phyloP scores from a whole-genome alignment of 2,113 vertebrate species.

The Heterocephalus glaber region DNA sequence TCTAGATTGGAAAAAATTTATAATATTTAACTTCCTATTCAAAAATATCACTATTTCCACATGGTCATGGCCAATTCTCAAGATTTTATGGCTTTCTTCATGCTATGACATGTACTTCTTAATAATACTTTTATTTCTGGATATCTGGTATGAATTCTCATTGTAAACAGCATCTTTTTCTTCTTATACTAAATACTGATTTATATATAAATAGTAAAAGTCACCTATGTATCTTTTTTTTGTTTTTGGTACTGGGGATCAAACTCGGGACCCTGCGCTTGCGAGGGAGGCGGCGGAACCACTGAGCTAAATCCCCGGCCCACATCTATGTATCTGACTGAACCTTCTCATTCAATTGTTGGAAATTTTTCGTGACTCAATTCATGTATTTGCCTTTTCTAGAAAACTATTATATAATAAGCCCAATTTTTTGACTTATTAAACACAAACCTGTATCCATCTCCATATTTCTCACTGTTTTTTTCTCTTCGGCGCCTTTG shows the following conservation, averaged over 20 bases:
- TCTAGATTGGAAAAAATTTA: not conserved
- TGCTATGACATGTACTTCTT: not conserved
- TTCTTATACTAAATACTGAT: not conserved
- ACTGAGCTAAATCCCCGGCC: too few species aligned
- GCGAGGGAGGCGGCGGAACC: too few species aligned
- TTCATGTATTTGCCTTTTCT: not conserved
- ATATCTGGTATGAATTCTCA: not conserved
- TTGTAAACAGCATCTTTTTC: not conserved
- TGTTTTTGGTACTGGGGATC: too few species aligned
- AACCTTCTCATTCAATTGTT: slow-evolving; percentile 8
- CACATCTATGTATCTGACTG: not conserved
- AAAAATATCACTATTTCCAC: not conserved
- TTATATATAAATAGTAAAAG: slow-evolving; percentile 11
- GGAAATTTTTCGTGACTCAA: slow-evolving; percentile 17
- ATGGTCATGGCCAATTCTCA: not conserved
- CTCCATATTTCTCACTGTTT: slow-evolving; percentile 92
- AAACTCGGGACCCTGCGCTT: too few species aligned
- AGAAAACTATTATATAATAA: not conserved
- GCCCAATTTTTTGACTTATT: slow-evolving; percentile 3
- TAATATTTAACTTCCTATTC: not conserved
- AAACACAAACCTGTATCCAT: slow-evolving; percentile 90
- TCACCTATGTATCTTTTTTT: not conserved
- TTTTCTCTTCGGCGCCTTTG: slow-evolving; percentile 91
- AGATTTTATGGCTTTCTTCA: not conserved
- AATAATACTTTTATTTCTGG: not conserved